Evolutionary conservation across 1,140 invertebrate genomes (phyloP).

Genomic region (Drosophila funebris): DNA sequence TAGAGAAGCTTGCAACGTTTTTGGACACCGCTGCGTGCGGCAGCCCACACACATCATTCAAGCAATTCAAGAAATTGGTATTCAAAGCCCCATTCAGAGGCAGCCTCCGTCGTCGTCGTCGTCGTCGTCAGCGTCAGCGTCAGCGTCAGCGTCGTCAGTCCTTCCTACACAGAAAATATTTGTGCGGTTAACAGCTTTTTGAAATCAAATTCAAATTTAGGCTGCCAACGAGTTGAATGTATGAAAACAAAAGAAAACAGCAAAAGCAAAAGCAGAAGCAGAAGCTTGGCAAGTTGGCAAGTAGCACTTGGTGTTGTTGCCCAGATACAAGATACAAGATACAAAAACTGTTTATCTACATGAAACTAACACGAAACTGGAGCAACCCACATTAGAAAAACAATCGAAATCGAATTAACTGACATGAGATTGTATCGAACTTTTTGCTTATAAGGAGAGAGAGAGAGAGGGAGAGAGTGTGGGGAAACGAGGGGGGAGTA

Average conservation of each 20-base stretch:
- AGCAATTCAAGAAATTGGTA: conserved; percentile 33
- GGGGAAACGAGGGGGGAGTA: background rate
- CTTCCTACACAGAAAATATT: conserved; percentile 62
- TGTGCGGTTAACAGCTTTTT: conserved; percentile 41
- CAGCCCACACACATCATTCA: conserved; percentile 53
- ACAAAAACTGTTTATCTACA: conserved; percentile 27
- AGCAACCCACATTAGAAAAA: conserved; percentile 55
- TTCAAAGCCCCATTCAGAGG: conserved; percentile 41
- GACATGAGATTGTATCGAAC: conserved; percentile 3
- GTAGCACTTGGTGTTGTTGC: conserved; percentile 61
- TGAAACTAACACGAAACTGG: conserved; percentile 47
- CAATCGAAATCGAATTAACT: conserved; percentile 7
- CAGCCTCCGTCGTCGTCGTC: conserved; percentile 30
- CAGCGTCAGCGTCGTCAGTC: conserved; percentile 31
- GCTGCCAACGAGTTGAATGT: conserved; percentile 46
- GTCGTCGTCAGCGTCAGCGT: conserved; percentile 15
- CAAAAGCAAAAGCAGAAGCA: conserved; percentile 2
- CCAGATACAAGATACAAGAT: conserved; percentile 53
- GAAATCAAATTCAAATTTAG: conserved; percentile 42
- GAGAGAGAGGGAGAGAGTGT: too few species aligned
- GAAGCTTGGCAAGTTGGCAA: conserved; percentile 50
- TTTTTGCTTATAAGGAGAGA: too few species aligned
- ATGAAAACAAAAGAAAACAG: conserved; percentile 52
- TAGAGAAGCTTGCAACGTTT: conserved; percentile 44
- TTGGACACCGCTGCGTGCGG: conserved; percentile 43